Conservation (phyloP, 2,113 vertebrate genomes). For the Actenoides lindsayi region DNA sequence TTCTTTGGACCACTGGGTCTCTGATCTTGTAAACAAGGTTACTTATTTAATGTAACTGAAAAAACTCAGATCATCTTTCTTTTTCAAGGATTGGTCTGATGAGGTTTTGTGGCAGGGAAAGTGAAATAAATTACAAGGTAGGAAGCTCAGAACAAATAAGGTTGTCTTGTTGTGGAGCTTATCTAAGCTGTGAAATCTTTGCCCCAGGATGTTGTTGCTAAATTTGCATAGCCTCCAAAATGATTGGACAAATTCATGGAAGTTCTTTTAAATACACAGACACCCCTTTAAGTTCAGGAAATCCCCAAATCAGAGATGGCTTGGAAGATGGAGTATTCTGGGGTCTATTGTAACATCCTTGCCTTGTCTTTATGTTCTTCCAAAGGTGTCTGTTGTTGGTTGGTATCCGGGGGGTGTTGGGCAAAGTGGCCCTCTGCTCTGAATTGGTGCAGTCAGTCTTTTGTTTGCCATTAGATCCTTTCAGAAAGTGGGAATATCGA, state of each 20-base stretch:
- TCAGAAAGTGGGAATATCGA: background rate
- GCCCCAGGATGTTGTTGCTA: background rate
- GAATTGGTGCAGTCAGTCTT: background rate
- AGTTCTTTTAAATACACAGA: background rate
- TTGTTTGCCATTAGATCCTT: background rate
- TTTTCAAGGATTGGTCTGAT: background rate
- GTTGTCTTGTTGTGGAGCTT: background rate
- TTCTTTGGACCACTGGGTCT: background rate
- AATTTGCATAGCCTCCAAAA: background rate
- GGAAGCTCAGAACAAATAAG: background rate
- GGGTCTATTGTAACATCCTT: background rate
- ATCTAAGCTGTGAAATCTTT: background rate
- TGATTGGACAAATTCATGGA: background rate
- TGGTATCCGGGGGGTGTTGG: background rate
- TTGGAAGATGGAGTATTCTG: background rate
- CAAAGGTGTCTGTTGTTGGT: background rate
- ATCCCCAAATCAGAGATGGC: background rate
- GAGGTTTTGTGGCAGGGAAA: background rate
- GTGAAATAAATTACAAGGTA: background rate
- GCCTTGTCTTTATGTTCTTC: background rate
- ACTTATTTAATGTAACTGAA: background rate
- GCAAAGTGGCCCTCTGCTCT: background rate
- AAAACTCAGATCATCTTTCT: background rate
- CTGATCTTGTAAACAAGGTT: background rate
- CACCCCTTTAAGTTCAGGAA: background rate